These are phyloP conservation scores for Pandemis heparana DNA, from an alignment of 2,888 invertebrate species.

Conservation along the genomic window DNA sequence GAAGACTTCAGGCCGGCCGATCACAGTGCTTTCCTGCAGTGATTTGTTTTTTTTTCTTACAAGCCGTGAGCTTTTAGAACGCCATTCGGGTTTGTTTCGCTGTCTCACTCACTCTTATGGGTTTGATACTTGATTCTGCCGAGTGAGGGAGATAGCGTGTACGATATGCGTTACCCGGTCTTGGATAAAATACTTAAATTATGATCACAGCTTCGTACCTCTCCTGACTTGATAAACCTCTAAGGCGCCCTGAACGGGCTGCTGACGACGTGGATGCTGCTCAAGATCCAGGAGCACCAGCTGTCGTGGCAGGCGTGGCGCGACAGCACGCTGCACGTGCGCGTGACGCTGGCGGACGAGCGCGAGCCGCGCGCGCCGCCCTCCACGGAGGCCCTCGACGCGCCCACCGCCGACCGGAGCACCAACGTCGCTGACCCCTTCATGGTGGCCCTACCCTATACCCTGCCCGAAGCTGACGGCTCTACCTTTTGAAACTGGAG, in stretches of 20 bases:
- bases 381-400: conserved; percentile 49
- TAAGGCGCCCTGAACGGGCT: conserved; percentile 78
- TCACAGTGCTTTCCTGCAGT: background rate
- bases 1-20: too few relatives aligned
- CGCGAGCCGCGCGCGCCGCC: conserved; percentile 41
- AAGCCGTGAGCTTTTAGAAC: too few relatives aligned
- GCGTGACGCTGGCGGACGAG: conserved; percentile 67
- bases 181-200: too few relatives aligned
- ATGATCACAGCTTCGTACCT: too few relatives aligned
- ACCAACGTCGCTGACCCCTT: conserved; percentile 75
- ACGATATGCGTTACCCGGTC: too few relatives aligned
- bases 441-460: conserved; percentile 66
- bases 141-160: too few relatives aligned
- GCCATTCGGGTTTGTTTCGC: background rate
- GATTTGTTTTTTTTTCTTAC: too few relatives aligned
- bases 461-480: conserved; percentile 56
- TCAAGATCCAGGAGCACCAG: conserved; percentile 82
- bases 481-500: background rate
- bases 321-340: conserved; percentile 78
- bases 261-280: conserved; percentile 81
- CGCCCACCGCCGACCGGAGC: conserved; percentile 51
- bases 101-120: too few relatives aligned
- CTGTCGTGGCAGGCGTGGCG: conserved; percentile 80
- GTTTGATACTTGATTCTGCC: too few relatives aligned
- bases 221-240: background rate